phyloP scores from a whole-genome alignment of 2,113 vertebrate species.

The Glaucomys volans region DNA sequence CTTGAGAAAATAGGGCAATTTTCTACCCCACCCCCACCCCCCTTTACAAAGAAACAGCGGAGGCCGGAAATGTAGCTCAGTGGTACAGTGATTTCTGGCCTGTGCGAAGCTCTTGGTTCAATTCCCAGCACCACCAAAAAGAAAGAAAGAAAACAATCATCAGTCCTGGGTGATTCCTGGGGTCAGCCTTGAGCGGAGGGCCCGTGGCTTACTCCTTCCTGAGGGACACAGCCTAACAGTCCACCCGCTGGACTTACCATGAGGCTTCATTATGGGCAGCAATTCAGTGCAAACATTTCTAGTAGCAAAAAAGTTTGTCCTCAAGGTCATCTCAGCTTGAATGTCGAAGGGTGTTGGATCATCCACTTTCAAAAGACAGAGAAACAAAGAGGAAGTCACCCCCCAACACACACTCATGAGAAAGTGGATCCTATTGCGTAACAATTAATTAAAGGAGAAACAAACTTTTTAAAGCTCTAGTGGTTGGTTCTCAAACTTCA shows the following conservation, averaged over 20 bases:
- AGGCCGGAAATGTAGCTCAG: too few relatives aligned
- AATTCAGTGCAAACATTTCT: constrained; percentile 92
- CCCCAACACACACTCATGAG: neutral
- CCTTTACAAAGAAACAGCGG: neutral
- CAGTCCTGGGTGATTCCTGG: neutral
- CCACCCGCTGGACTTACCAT: constrained; percentile 87
- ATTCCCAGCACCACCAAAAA: too few relatives aligned
- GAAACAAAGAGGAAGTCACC: neutral
- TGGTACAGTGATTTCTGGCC: too few relatives aligned
- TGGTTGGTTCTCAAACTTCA: neutral
- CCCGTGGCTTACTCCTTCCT: neutral
- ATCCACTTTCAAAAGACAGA: constrained; percentile 80
- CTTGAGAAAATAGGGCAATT: neutral
- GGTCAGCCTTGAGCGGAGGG: neutral
- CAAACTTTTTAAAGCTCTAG: neutral
- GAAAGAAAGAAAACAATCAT: neutral
- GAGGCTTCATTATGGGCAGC: constrained; percentile 93
- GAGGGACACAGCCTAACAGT: fast-evolving
- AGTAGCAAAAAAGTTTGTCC: constrained; percentile 95
- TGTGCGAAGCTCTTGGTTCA: too few relatives aligned
- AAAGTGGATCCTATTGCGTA: neutral
- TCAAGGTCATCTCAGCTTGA: constrained; percentile 94
- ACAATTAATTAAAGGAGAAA: neutral
- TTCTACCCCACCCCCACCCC: neutral
- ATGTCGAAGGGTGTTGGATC: constrained; percentile 90